These are phyloP conservation scores for Drosophila peninsularis DNA, from an alignment of 2,888 invertebrate genomes.

Conservation along the genomic window DNA sequence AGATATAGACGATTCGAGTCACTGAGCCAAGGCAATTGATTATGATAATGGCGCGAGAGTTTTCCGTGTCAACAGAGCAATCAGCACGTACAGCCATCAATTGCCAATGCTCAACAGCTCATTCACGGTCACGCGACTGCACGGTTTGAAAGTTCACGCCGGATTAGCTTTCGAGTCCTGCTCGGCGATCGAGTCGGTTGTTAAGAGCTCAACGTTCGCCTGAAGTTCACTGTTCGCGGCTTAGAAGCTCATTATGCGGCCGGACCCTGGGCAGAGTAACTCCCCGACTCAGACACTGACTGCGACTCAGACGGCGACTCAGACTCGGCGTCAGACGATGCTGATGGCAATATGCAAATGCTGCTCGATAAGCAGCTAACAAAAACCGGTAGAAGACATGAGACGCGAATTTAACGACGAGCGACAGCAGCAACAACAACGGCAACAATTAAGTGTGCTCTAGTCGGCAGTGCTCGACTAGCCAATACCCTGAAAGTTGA, in stretches of 20 bases:
- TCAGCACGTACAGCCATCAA: conserved; percentile 12
- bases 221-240: conserved; percentile 8
- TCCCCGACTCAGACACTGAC: conserved; percentile 32
- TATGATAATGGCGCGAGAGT: conserved; percentile 50
- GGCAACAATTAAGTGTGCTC: background rate
- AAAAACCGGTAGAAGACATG: conserved; percentile 52
- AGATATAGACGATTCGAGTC: conserved; percentile 39
- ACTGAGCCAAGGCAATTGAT: conserved; percentile 27
- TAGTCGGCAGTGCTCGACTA: background rate
- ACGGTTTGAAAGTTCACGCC: background rate
- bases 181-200: background rate
- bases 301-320: conserved; percentile 28
- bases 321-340: conserved; percentile 41
- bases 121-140: conserved; percentile 38
- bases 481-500: background rate
- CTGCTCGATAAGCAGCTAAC: conserved; percentile 45
- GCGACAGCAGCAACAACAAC: background rate
- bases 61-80: conserved; percentile 54
- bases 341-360: conserved; percentile 69
- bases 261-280: conserved; percentile 39
- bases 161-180: background rate
- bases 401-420: conserved; percentile 20
- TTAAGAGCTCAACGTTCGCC: background rate
- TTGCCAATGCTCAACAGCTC: conserved; percentile 14
- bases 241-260: conserved; percentile 9